phyloP scores from a whole-genome alignment of 2,113 vertebrate species.

The Hemiscyllium ocellatum region DNA sequence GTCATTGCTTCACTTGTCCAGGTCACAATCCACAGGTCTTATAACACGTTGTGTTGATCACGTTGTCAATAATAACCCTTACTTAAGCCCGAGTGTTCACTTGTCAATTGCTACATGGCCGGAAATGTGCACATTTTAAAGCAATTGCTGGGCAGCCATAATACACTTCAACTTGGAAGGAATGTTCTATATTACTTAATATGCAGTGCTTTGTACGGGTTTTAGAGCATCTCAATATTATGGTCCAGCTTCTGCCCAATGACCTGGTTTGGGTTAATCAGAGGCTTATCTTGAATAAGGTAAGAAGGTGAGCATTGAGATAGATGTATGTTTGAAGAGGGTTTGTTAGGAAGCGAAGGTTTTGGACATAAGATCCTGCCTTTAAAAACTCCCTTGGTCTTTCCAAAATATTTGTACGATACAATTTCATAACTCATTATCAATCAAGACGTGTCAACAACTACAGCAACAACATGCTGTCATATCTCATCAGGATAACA shows the following conservation, averaged over 20 bases:
- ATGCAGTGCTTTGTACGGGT: too few species aligned
- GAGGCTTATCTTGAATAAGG: not conserved
- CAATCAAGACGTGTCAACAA: not conserved
- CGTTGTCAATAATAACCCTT: not conserved
- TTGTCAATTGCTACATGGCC: not conserved
- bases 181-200: not conserved
- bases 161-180: not conserved
- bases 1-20: not conserved
- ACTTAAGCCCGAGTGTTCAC: not conserved
- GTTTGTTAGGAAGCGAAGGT: not conserved
- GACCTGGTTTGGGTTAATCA: not conserved
- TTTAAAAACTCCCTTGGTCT: not conserved
- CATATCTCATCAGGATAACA: too few species aligned
- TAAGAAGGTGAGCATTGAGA: not conserved
- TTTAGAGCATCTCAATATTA: not conserved
- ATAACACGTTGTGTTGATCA: not conserved
- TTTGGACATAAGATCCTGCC: not conserved
- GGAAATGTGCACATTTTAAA: not conserved
- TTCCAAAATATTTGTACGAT: not conserved
- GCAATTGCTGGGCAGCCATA: not conserved
- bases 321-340: not conserved
- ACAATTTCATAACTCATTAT: not conserved
- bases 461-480: too few species aligned
- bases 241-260: not conserved
- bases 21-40: not conserved